Base-by-base conservation (phyloP, 2,888 invertebrate species). In the Dolichomitus sp. region DNA sequence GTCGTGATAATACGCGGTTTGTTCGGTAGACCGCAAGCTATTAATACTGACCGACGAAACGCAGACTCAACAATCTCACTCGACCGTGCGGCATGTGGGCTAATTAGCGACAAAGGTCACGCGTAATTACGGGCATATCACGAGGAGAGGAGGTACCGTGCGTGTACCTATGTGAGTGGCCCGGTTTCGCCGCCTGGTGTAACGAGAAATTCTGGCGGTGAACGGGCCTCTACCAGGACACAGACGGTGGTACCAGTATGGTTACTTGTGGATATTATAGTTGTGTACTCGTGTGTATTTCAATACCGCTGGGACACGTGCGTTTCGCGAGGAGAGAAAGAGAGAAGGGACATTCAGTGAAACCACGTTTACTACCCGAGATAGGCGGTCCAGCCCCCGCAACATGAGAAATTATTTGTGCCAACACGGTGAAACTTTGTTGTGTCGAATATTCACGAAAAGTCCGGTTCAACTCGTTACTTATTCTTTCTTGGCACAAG, bases 51-150 rank as follows among this genome's bases (percentile, higher is more conserved):
- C 69, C 57, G 75, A 48, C 70, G 66, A 75, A 75, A 54, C 50
- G 63, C 40, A 57, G 69, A 17, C 70, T 66, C 40, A 48, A 37
- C 48, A 27, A 63, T 70, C 48, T 50, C 61, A 17, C 50, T 52
- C 61, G 50, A 45, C n/a, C 33, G 70, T 52, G 52, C 59, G 78
- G 81, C 75, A 79, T 83, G 81, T 77, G 78, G 77, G 83, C 79
- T 84, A 84, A 86, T 86, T 83, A 86, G 79, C 74, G 78, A 81
- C 84, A 83, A 83, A 86, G 85, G 84, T 81, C 81, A 80, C 74
- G 65, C 63, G 77, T 84, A 84, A 86, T 86, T 84, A 83, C 68
- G 57, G 42, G 66, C 63, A 76, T 81, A 77, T 75, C 80, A 76
- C 65, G 68, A 75, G 78, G 75, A 83, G 80, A 42, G 30, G 50